Conservation (phyloP, 2,797 vertebrate species). For the Tangara arthus region DNA sequence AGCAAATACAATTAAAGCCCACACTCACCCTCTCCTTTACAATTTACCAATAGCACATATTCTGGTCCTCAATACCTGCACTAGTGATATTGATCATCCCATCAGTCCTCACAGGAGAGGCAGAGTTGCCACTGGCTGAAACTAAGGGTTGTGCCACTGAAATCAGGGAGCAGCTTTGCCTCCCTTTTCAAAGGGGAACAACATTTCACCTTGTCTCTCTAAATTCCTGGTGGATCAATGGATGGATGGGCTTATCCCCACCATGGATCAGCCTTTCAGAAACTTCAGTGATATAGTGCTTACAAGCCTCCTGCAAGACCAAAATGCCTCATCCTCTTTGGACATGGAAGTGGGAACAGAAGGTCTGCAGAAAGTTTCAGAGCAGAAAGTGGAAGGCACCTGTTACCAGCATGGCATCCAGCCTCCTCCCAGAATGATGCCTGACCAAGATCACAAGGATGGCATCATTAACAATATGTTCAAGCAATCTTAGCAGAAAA, state of each 20-base stretch:
- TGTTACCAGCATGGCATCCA: accelerated
- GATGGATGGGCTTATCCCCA: background rate
- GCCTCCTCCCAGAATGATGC: background rate
- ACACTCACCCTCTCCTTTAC: background rate
- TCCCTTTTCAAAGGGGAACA: background rate
- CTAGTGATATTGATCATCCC: accelerated
- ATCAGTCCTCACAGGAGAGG: accelerated
- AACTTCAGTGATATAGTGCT: background rate
- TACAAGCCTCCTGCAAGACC: background rate
- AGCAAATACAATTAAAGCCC: background rate
- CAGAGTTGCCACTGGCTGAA: background rate
- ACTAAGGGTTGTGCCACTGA: background rate
- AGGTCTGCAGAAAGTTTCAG: background rate
- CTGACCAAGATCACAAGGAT: background rate
- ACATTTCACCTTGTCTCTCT: background rate
- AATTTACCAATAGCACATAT: background rate
- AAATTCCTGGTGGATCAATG: background rate
- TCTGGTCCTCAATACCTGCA: background rate
- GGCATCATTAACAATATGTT: background rate
- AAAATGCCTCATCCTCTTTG: background rate
- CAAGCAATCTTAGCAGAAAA: background rate
- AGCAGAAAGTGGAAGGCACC: background rate
- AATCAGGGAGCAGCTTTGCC: background rate
- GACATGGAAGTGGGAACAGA: background rate
- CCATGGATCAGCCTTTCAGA: background rate